These are phyloP conservation scores for Neotragus moschatus DNA, from an alignment of 2,113 vertebrate species.

Conservation along the genomic window DNA sequence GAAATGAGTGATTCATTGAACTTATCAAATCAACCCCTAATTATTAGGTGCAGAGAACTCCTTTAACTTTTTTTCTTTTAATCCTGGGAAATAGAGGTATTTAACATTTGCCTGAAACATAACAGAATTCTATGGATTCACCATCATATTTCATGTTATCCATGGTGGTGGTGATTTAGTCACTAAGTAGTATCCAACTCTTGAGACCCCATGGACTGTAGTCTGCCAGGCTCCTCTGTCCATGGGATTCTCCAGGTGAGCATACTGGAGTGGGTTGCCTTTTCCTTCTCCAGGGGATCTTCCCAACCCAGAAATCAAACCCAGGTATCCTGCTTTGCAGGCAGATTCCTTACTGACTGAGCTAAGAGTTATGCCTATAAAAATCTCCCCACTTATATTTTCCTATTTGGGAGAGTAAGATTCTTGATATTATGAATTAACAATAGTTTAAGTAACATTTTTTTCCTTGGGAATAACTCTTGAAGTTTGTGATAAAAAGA, in stretches of 20 bases:
- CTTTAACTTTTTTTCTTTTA: background rate
- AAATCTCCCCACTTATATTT: background rate
- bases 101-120: background rate
- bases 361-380: background rate
- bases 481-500: background rate
- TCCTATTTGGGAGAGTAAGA: background rate
- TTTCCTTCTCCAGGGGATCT: background rate
- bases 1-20: background rate
- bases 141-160: background rate
- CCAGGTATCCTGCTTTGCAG: background rate
- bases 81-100: background rate
- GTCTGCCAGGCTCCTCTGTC: background rate
- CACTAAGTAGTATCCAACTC: background rate
- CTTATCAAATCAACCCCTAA: background rate
- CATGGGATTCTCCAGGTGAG: background rate
- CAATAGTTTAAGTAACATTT: background rate
- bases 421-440: background rate
- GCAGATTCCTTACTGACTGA: background rate
- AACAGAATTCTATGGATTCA: background rate
- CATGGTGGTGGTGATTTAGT: background rate
- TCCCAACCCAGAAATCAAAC: background rate
- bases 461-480: background rate
- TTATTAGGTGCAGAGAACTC: background rate
- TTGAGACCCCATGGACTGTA: fast-evolving
- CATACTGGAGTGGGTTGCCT: background rate